Base-by-base conservation (phyloP, 1,140 invertebrate species). In the Macrotrachela quadricornifera region DNA sequence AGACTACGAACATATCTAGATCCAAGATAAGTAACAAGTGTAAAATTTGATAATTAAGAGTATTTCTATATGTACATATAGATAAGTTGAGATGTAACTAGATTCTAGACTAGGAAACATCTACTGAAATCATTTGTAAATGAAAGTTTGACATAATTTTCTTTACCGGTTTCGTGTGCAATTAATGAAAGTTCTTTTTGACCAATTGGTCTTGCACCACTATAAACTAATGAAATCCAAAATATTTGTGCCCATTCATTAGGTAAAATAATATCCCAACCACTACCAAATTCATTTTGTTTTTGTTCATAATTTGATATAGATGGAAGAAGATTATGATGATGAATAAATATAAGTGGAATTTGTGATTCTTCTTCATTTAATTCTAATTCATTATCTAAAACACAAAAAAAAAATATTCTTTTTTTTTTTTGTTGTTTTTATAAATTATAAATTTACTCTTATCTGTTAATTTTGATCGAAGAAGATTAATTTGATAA, bases 251-350 rank as follows among this genome's bases (percentile, higher is more conserved):
- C 77, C 77, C 83, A 88, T 17, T 76, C 75, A 18, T 76, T 65
- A 10, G 87, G 86, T 13, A 82, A 57, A 57, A 94, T 78, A 13
- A 94, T 62, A 68, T 94, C 88, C 78, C 84, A 84, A 39, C 85
- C 83, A 69, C 75, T 74, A 37, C 79, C 80, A 11, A 46, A 17
- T 3, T 41, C 21, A 30, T 30, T 30, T 30, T 8, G 21, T 4
- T 30, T 30, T 30, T 2, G 8, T 30, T 30, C 21, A 30, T 30
- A 4, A 4, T 30, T 30, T 30, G 8, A 4, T 30, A 30, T 30
- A 30, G 21, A 8, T 30, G 21, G 8, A 30, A 30, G 21, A 4
- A 30, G 8, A 30, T 30, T 8, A 30, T 30, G 21, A 30, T 30
- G 21, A 30, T 30, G 21, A 30, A 30, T 30, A 30, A 30, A 8